Percentiles rank a stretch among this genome's conserved stretches.
phyloP scores from a whole-genome alignment of 2,888 invertebrate species.

The Carabus problematicus region DNA sequence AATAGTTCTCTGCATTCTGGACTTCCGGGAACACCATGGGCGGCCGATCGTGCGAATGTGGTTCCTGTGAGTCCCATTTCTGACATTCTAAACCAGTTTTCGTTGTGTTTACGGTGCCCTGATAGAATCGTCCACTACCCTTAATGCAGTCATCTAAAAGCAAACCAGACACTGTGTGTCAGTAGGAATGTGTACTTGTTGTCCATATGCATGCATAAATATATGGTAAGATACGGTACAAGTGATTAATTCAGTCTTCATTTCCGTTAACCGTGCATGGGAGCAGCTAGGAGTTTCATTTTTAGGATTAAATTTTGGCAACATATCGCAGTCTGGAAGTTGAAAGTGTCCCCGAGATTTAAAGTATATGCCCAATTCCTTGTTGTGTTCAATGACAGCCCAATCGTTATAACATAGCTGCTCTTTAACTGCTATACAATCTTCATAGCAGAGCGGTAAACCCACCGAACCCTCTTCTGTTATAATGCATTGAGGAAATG shows the following conservation, averaged over 20 bases:
- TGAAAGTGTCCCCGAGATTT: constrained; percentile 86
- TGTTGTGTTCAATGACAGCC: constrained; percentile 89
- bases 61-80: constrained; percentile 86
- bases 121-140: constrained; percentile 89
- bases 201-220: too few relatives aligned
- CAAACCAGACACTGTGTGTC: not conserved
- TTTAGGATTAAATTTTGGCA: constrained; percentile 75
- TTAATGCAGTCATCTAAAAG: constrained; percentile 80
- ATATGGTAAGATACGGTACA: constrained; percentile 60
- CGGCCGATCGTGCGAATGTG: constrained; percentile 87
- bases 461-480: constrained; percentile 72
- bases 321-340: constrained; percentile 82
- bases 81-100: constrained; percentile 87
- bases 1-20: constrained; percentile 87
- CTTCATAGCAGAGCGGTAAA: constrained; percentile 89
- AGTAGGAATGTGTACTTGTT: too few relatives aligned
- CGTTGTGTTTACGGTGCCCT: constrained; percentile 85
- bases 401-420: constrained; percentile 94
- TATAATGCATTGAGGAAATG: constrained; percentile 86
- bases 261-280: constrained; percentile 83
- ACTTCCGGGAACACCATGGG: constrained; percentile 91
- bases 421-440: constrained; percentile 89
- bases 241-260: constrained; percentile 81
- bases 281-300: constrained; percentile 76
- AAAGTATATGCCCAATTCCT: constrained; percentile 77